These are phyloP conservation scores for Ephydatia muelleri DNA, from an alignment of 37 sponge, comb jelly and placozoan genomes.

Conservation along the genomic window DNA sequence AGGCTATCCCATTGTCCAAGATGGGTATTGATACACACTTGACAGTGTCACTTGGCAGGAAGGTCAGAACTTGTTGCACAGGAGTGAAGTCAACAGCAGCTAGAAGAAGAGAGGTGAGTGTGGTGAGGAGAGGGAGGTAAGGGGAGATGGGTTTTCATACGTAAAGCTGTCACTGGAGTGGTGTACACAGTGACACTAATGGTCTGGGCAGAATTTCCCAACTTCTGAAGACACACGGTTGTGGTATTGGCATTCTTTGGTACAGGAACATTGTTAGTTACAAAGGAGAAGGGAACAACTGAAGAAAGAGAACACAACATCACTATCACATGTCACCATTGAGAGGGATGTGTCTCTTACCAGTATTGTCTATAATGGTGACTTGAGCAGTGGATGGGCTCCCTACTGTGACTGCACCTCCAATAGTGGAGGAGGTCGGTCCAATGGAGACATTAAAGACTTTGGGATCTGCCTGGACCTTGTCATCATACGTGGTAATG, in stretches of 20 bases:
- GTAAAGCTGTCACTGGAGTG: background rate
- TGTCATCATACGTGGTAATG: background rate
- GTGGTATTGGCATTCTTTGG: background rate
- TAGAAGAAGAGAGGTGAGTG: background rate
- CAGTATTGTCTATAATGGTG: background rate
- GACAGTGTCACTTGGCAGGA: background rate
- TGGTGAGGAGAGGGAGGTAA: background rate
- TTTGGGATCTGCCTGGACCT: background rate
- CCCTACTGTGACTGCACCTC: background rate
- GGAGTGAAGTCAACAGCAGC: background rate
- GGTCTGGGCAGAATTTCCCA: too few relatives aligned
- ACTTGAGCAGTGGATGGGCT: background rate
- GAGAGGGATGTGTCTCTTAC: background rate
- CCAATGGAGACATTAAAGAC: background rate
- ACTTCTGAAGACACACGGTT: too few relatives aligned
- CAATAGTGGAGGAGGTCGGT: background rate
- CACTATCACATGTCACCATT: background rate
- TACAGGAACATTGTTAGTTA: background rate
- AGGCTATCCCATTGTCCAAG: background rate
- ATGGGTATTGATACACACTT: background rate
- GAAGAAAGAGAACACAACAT: background rate
- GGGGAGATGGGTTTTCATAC: background rate
- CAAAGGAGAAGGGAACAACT: background rate
- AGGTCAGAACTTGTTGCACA: background rate
- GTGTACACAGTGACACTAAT: too few relatives aligned